phyloP scores from a whole-genome alignment of 92 coral and sea anemone species.

The Porites divaricata region DNA sequence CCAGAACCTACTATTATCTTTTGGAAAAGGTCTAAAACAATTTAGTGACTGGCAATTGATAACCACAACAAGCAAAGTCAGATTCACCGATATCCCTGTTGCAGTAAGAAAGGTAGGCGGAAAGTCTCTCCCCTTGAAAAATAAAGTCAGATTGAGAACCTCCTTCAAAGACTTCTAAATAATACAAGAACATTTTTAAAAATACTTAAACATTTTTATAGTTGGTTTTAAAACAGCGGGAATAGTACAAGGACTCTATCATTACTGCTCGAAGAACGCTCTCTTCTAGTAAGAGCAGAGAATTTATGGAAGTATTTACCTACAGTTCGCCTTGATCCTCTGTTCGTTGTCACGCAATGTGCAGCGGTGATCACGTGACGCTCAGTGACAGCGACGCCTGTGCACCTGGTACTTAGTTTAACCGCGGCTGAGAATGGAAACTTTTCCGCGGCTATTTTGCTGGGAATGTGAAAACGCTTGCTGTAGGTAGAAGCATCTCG shows the following conservation, averaged over 20 bases:
- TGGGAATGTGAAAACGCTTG: constrained; percentile 42
- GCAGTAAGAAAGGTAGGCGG: too few relatives aligned
- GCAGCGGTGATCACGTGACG: constrained; percentile 68
- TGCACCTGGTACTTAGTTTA: constrained; percentile 41
- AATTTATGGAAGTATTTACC: neutral
- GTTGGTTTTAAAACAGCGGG: too few relatives aligned
- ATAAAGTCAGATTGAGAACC: too few relatives aligned
- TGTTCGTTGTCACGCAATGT: constrained; percentile 43
- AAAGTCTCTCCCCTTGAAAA: too few relatives aligned
- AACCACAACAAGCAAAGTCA: too few relatives aligned
- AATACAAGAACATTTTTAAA: too few relatives aligned
- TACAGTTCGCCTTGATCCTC: neutral
- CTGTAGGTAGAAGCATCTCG: constrained; percentile 10
- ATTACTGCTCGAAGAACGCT: neutral
- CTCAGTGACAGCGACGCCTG: constrained; percentile 50
- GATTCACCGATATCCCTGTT: too few relatives aligned
- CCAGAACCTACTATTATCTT: neutral
- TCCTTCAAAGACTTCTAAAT: too few relatives aligned
- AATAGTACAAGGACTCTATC: too few relatives aligned
- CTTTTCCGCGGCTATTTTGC: constrained; percentile 37
- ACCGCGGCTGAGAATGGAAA: constrained; percentile 57
- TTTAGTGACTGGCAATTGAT: too few relatives aligned
- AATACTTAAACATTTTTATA: too few relatives aligned
- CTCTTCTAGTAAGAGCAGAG: neutral
- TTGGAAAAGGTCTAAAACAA: too few relatives aligned